Evolutionary conservation across 2,888 invertebrate genomes (phyloP).

Genomic region (Smittia sp.): DNA sequence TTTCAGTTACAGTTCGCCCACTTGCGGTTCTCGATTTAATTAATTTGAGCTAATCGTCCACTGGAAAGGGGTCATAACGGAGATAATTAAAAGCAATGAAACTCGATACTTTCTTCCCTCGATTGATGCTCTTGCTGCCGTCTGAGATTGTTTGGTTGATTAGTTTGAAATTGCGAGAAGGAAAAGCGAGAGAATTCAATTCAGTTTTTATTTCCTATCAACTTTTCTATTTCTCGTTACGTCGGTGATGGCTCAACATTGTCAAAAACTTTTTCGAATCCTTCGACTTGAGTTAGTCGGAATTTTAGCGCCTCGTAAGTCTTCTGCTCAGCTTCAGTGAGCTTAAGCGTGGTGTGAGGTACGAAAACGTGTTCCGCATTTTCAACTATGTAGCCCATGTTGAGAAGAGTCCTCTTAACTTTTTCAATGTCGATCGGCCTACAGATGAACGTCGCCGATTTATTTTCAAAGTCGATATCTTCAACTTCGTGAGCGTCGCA

Average conservation of each 20-base stretch:
- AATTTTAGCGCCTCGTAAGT: slow-evolving; percentile 54
- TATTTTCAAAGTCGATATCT: slow-evolving; percentile 52
- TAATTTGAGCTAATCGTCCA: neutral
- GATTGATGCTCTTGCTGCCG: neutral
- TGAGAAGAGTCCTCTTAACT: slow-evolving; percentile 55
- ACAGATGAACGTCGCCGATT: slow-evolving; percentile 56
- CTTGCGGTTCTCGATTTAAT: slow-evolving; percentile 14
- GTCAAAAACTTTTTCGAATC: slow-evolving; percentile 60
- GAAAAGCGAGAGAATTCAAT: neutral
- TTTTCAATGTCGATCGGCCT: slow-evolving; percentile 54
- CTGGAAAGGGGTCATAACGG: neutral
- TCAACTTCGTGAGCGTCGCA: slow-evolving; percentile 67
- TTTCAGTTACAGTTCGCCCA: neutral
- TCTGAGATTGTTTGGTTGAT: slow-evolving; percentile 12
- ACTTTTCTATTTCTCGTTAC: neutral
- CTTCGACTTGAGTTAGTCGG: slow-evolving; percentile 58
- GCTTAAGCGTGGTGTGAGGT: slow-evolving; percentile 50
- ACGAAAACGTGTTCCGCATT: slow-evolving; percentile 48
- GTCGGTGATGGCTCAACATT: slow-evolving; percentile 53
- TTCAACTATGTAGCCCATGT: slow-evolving; percentile 47
- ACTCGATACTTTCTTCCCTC: slow-evolving; percentile 25
- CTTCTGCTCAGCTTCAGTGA: slow-evolving; percentile 57
- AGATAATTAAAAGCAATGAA: slow-evolving; percentile 18
- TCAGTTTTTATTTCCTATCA: slow-evolving; percentile 1
- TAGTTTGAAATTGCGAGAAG: neutral